Evolutionary conservation across 1,140 invertebrate genomes (phyloP), one percentile per base, ranked within the genome.

Genomic region (Planococcus citri): DNA sequence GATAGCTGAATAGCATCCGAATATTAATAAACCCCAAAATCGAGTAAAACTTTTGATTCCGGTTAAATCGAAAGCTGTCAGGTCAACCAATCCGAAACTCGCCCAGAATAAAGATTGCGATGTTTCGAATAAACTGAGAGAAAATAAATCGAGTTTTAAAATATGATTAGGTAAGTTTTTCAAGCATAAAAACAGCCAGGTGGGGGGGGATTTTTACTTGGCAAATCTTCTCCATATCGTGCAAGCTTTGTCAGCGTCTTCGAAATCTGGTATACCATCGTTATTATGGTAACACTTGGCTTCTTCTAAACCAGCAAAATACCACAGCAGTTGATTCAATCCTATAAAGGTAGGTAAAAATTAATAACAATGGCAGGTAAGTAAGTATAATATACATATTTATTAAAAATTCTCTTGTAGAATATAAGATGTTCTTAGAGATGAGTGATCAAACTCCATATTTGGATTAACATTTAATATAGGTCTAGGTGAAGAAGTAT

Each of bases 31-130:
- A 9, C 88, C 88, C 91, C 90, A 93, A 76, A 93, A 94, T 38
- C 90, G 81, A 0, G 91, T 93, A 77, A 92, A 93, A 73, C 87
- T 88, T 77, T 93, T 91, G 75, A 92, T 91, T 64, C 89, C 90
- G 1, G 87, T 88, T 58, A 94, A 79, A 75, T 93, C 91, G 74
- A 94, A 93, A 1, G 88, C 87, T 69, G 89, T 85, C 61, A 96
- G 78, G 76, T 95, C 93, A 6, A 96, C 87, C 69, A 97, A 82
- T 1, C 93, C 93, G 76, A 95, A 97, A 73, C 91, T 90, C 4
- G 92, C 92, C 93, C 93, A 96, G 79, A 95, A 96, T 0, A 96
- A 81, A 1, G 91, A 94, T 76, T 97, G 93, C 0, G 92, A 90
- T 0, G 94, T 93, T 80, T 95, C 92, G 78, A 95, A 96, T 71